Percentiles rank a stretch among this genome's conserved stretches.
Evolutionary conservation across 2,888 invertebrate genomes (phyloP).

Genomic region (Portevinia maculata): DNA sequence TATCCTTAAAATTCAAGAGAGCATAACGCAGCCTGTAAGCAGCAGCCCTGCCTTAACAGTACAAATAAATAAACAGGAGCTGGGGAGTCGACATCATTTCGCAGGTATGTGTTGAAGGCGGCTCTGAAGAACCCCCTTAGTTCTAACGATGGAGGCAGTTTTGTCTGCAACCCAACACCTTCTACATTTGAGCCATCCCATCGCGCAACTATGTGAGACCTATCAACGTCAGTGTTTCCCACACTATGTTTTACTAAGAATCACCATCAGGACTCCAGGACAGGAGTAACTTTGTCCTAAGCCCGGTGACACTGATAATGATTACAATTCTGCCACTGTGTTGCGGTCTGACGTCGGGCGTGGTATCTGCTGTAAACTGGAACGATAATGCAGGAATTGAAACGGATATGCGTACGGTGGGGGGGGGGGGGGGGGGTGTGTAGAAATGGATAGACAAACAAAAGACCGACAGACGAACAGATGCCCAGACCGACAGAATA

Average conservation of each 20-base stretch:
- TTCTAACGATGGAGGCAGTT: too few relatives aligned
- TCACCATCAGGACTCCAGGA: constrained; percentile 23
- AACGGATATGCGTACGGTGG: constrained; percentile 21
- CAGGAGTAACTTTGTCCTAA: constrained; percentile 51
- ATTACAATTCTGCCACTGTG: constrained; percentile 59
- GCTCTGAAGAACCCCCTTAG: background rate
- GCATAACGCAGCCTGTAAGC: constrained; percentile 20
- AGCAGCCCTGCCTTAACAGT: constrained; percentile 10
- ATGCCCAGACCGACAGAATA: constrained; percentile 14
- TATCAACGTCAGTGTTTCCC: constrained; percentile 44
- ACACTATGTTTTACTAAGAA: constrained; percentile 11
- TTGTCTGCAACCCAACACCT: constrained; percentile 34
- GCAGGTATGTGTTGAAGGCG: constrained; percentile 19
- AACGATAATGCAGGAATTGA: constrained; percentile 47
- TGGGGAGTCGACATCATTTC: background rate
- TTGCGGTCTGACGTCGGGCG: constrained; percentile 30
- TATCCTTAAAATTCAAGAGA: constrained; percentile 66
- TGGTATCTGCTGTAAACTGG: constrained; percentile 21
- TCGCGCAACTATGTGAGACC: constrained; percentile 13
- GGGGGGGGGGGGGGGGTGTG: background rate
- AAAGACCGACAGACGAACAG: constrained; percentile 6
- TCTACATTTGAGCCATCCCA: constrained; percentile 15
- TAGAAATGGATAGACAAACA: constrained; percentile 33
- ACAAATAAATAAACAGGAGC: constrained; percentile 29
- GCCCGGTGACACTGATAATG: constrained; percentile 61